phyloP scores from a whole-genome alignment of 2,113 vertebrate genomes.

The Cololabis saira region DNA sequence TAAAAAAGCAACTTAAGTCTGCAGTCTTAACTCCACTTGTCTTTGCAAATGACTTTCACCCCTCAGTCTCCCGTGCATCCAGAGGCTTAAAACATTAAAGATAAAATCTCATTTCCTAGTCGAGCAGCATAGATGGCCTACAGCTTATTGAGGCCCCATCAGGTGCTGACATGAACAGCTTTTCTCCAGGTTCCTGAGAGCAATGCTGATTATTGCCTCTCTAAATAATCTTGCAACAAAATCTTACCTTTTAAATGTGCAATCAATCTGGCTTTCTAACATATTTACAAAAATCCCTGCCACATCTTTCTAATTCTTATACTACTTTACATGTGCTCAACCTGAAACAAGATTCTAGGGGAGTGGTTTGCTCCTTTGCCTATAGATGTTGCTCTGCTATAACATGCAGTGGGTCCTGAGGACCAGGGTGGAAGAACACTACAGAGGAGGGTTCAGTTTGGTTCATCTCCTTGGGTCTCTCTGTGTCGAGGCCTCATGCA shows the following conservation, averaged over 20 bases:
- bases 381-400: too few relatives aligned
- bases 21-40: constrained; percentile 45
- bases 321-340: too few relatives aligned
- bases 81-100: constrained; percentile 62
- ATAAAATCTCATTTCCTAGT: constrained; percentile 50
- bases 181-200: constrained; percentile 4
- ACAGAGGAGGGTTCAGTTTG: background rate
- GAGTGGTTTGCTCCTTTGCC: too few relatives aligned
- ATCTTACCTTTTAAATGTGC: background rate
- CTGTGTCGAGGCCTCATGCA: too few relatives aligned
- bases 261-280: background rate
- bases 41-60: constrained; percentile 69
- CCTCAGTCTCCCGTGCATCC: constrained; percentile 48
- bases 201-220: background rate
- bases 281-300: too few relatives aligned
- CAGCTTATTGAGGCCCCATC: constrained; percentile 23
- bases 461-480: too few relatives aligned
- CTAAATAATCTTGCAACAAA: background rate
- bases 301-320: too few relatives aligned
- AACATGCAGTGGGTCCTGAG: background rate
- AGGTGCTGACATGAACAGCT: constrained; percentile 25
- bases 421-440: background rate
- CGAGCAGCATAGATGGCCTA: constrained; percentile 25
- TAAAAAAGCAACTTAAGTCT: constrained; percentile 52
- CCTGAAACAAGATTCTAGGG: too few relatives aligned